Evolutionary conservation across 2,113 vertebrate genomes (phyloP), one percentile per base, ranked within the genome.

Genomic region (Tricholaema leucomelas): DNA sequence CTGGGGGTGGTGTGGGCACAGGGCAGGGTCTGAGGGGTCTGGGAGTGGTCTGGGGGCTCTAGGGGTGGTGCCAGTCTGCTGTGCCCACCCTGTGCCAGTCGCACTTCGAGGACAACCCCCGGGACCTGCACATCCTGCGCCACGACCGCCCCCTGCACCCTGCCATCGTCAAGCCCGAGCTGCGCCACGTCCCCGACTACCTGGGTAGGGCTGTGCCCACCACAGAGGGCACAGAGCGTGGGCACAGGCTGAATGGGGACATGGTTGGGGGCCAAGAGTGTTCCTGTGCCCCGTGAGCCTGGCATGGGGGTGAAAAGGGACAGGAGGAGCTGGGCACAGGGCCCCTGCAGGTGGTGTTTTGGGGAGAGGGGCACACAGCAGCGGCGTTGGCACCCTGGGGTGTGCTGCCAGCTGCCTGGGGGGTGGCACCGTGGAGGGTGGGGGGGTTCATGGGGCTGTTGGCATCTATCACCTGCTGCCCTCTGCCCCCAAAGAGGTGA

Each of bases 81-180:
- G 10, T 71, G 2, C 15, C 0, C 8, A 16, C 20, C 18, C 44
- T 19, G 44, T 19, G 44, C 12, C 82, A 98, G 98, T 96, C 95
- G 0, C 98, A 98, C 78, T 99, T 99, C 19, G 99, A 99, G 42
- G 99, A 99, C 89, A 99, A 99, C 69, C 99, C 99, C 38, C 97
- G 98, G 35, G 99, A 99, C 61, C 97, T 99, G 48, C 97, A 98
- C 69, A 96, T 99, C 18, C 97, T 99, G 55, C 96, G 99, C 27
- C 99, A 99, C 2, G 99, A 99, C 94, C 98, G 97, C 79, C 98
- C 98, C 24, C 95, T 99, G 52, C 99, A 99, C 69, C 99, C 99
- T 0, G 99, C 99, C 1, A 96, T 99, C 19, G 83, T 99, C 69
- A 98, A 99, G 55, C 98, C 99, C 0, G 99, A 99, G 93, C 93